Evolutionary conservation across 2,797 vertebrate genomes (phyloP), one percentile per base, ranked within the genome.

Genomic region (Ptychadena robeensis): DNA sequence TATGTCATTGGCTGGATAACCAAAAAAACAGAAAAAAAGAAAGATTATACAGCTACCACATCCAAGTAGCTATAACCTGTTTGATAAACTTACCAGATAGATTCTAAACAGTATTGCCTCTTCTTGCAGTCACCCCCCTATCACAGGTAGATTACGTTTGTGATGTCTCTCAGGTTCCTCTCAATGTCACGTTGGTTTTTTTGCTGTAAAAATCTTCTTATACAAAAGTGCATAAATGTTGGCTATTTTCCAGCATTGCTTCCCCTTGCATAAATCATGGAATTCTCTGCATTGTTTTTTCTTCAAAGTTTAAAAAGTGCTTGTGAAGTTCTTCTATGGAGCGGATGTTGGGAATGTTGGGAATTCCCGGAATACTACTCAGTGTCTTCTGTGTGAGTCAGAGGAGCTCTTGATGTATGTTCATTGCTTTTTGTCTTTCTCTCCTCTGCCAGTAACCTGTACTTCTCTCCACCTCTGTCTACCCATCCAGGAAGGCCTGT

Each of bases 401-500:
- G 27, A 53, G 11, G 1, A 32, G 5, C 2, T 48, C 71, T 8
- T 30, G 9, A 2, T 27, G 67, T 38, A 9, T 40, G 18, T 35
- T 15, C 2, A 8, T 30, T 14, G 30, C 2, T 14, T 70, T n/a
- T 3, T 27, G n/a, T 3, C 4, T n/a, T n/a, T 28, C 27, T 7
- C 30, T 48, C 25, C 18, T 15, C 22, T 25, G 18, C 35, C 63
- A 64, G 14, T 76, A 48, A 34, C 38, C 75, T 57, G 30, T 57
- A 12, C 28, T 18, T 79, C 37, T 64, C 37, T 25, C n/a, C 44
- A 30, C 35, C 32, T 69, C n/a, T 70, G 18, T 70, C 66, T 32
- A 76, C 34, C 57, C 59, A 25, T 61, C 53, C 78, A 80, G 78
- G 78, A 80, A 80, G 66, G 3, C 5, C 67, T 80, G 30, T 63